Conservation (phyloP, 2,797 vertebrate genomes). For the Poeciliopsis turneri region DNA sequence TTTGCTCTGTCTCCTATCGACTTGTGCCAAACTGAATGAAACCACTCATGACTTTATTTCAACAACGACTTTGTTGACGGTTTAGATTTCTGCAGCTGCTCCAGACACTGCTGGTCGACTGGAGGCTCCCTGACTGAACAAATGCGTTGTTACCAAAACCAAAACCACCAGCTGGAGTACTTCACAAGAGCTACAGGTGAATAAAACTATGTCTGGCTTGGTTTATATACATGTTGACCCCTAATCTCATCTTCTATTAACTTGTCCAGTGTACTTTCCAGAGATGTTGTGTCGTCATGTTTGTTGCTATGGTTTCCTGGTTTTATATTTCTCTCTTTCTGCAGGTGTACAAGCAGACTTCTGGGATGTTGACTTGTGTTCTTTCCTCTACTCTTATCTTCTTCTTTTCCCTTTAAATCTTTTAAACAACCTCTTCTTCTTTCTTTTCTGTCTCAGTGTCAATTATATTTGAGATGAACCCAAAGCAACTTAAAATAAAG, state of each 20-base stretch:
- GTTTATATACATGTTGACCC: background rate
- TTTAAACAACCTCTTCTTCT: background rate
- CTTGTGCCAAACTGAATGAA: background rate
- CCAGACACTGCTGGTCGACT: background rate
- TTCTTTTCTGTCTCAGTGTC: background rate
- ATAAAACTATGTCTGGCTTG: background rate
- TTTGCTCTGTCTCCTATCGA: background rate
- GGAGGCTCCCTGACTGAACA: background rate
- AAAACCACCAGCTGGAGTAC: background rate
- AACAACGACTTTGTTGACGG: background rate
- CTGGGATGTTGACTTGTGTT: no score
- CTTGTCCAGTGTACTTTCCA: background rate
- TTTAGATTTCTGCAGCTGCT: background rate
- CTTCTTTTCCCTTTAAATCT: background rate
- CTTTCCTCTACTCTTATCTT: background rate
- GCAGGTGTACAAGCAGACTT: no score
- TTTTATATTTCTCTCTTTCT: background rate
- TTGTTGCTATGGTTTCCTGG: background rate
- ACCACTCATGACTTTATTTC: background rate
- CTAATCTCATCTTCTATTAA: background rate
- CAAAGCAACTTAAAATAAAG: background rate
- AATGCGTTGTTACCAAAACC: background rate
- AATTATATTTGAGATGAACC: background rate
- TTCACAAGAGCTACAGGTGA: background rate
- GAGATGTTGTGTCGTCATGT: background rate